These are phyloP conservation scores for Mormyrus proboscirostris DNA, from an alignment of 2,797 vertebrate genomes.

Conservation along the genomic window DNA sequence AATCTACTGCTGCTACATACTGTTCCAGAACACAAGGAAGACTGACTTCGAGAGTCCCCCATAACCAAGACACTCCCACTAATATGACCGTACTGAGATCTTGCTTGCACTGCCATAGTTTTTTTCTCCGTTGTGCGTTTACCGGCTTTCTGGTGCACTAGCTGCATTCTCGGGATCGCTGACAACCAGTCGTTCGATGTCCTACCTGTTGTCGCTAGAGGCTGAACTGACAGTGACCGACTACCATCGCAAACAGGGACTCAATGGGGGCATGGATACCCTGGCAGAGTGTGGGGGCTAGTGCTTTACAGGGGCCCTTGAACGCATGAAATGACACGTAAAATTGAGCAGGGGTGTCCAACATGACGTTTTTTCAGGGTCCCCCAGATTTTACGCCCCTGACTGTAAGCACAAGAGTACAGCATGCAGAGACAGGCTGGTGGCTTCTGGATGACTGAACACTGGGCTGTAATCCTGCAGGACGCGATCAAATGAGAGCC, in stretches of 20 bases:
- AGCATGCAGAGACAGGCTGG: neutral
- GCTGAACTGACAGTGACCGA: neutral
- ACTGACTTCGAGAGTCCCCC: neutral
- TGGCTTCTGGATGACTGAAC: neutral
- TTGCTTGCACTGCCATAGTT: neutral
- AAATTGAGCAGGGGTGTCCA: neutral
- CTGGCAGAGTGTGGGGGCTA: neutral
- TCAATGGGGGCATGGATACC: neutral
- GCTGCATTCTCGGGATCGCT: neutral
- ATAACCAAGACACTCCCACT: neutral
- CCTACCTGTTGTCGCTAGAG: neutral
- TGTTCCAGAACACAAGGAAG: neutral
- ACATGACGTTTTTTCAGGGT: neutral
- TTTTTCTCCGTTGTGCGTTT: neutral
- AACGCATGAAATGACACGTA: neutral
- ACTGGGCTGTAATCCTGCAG: neutral
- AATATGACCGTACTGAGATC: neutral
- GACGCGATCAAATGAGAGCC: neutral
- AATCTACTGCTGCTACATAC: neutral
- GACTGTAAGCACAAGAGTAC: neutral
- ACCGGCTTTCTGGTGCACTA: neutral
- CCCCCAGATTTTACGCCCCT: neutral
- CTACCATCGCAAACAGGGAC: neutral
- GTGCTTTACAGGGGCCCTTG: neutral
- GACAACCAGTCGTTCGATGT: neutral